Evolutionary conservation across 53 echinoderm and acorn worm species (phyloP), one percentile per base, ranked within the genome.

Genomic region (Patiria pectinifera): DNA sequence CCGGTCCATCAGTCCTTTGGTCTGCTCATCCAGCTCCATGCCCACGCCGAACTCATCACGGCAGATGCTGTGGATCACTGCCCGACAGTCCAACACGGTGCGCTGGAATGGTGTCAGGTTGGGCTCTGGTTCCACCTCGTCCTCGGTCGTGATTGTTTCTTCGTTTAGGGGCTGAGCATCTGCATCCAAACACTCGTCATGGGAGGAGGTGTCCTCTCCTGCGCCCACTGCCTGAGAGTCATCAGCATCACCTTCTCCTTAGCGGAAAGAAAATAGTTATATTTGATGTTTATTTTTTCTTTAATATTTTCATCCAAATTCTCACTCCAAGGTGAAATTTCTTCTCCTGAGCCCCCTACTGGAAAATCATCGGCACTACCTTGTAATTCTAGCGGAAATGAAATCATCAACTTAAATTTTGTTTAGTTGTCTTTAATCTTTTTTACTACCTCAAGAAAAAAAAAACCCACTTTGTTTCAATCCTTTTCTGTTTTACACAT

Each of bases 21-120:
- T 58, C 19, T 82, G 78, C 80, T 90, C 91, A 25, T 53, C 78
- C 19, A 93, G 82, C 5, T 80, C 59, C 74, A 90, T 48, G 1
- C 91, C 93, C 24, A 95, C 62, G 47, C 90, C 92, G 71, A 95
- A 95, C 43, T 95, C 95, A 49, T 89, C 70, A 69, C 92, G 82
- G 13, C 91, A 83, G 80, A 95, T 90, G 69, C 89, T 76, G 62
- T 91, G 79, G 6, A 95, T 69, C n/a, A 93, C 86, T 19, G 22
- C 69, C 75, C 80, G 78, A 47, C 95, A 93, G 76, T 84, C 71
- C 53, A 89, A 6, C 70, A 92, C 91, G 8, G 78, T 72, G 35
- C 62, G 45, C 91, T 95, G 89, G 62, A 59, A 69, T 61, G 84
- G 89, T 14, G 93, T 86, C 85, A 95, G 71, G 59, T 83, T 35